Conservation (phyloP, 2,113 vertebrate genomes). For the Nematolebias whitei region DNA sequence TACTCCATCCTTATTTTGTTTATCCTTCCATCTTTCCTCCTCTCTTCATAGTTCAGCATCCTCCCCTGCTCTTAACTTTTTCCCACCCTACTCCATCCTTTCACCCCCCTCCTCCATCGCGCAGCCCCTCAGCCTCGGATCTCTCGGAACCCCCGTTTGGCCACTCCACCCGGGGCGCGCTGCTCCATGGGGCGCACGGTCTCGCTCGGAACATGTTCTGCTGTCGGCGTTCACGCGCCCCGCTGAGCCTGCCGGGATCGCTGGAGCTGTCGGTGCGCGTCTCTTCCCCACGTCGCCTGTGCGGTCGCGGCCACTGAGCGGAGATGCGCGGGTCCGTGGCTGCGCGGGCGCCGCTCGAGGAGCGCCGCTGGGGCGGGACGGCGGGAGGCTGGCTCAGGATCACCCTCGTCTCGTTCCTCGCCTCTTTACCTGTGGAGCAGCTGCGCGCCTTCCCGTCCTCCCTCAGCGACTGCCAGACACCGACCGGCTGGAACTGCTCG, state of each 20-base stretch:
- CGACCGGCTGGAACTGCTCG: constrained; percentile 98
- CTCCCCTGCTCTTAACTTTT: constrained; percentile 29
- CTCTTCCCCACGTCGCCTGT: constrained; percentile 57
- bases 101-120: not conserved
- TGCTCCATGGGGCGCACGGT: constrained; percentile 79
- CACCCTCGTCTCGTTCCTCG: constrained; percentile 79
- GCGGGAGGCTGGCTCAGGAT: constrained; percentile 79
- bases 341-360: constrained; percentile 57
- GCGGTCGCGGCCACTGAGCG: constrained; percentile 72
- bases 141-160: constrained; percentile 67
- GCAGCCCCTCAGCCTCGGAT: constrained; percentile 29
- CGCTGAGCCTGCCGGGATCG: constrained; percentile 64
- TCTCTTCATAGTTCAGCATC: constrained; percentile 59
- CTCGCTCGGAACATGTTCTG: constrained; percentile 79
- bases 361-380: constrained; percentile 76
- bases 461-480: constrained; percentile 97
- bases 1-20: constrained; percentile 1
- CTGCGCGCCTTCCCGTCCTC: constrained; percentile 96
- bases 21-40: constrained; percentile 35
- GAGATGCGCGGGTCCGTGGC: constrained; percentile 72
- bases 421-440: constrained; percentile 84
- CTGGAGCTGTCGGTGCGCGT: constrained; percentile 69
- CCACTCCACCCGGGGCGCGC: constrained; percentile 36
- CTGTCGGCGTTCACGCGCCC: constrained; percentile 65
- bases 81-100: constrained; percentile 57